A percentile compares a stretch with the other conserved stretches of the same genome.
These are phyloP conservation scores for Mycalesis mineus DNA, from an alignment of 2,888 invertebrate genomes.

Conservation along the genomic window DNA sequence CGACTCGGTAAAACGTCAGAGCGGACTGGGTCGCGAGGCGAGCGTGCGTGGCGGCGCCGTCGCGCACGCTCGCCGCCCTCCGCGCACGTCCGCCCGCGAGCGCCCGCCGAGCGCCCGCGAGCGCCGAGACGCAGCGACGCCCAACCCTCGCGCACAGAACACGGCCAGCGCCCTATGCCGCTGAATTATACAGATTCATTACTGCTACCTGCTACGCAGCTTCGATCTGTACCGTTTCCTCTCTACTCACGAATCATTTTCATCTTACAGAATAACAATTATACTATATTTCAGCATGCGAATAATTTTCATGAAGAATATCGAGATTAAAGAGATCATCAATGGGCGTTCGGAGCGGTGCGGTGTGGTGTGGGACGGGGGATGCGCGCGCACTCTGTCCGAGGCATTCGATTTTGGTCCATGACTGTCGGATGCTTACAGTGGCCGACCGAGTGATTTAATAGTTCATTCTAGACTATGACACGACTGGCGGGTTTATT, in stretches of 20 bases:
- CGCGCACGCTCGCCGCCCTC: constrained; percentile 64
- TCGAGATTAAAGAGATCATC: constrained; percentile 73
- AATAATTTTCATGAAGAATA: constrained; percentile 58
- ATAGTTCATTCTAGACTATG: constrained; percentile 71
- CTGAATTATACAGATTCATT: constrained; percentile 10
- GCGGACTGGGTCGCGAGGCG: constrained; percentile 72
- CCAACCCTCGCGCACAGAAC: constrained; percentile 67
- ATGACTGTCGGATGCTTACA: constrained; percentile 76
- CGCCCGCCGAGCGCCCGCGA: constrained; percentile 69
- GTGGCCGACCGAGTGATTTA: constrained; percentile 70
- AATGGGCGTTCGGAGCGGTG: constrained; percentile 70
- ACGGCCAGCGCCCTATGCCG: constrained; percentile 55
- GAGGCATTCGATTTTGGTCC: constrained; percentile 79
- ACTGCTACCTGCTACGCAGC: background rate
- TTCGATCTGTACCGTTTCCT: background rate
- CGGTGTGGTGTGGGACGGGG: constrained; percentile 48
- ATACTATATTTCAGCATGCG: constrained; percentile 11
- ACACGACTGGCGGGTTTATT: constrained; percentile 41
- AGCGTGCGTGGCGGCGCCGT: constrained; percentile 69
- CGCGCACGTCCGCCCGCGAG: constrained; percentile 70
- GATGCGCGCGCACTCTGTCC: constrained; percentile 70
- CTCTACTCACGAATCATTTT: background rate
- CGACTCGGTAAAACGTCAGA: constrained; percentile 70
- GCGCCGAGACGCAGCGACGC: constrained; percentile 76
- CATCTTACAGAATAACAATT: background rate